Evolutionary conservation across 2,888 invertebrate species (phyloP).

Genomic region (Cephus pygmeus): DNA sequence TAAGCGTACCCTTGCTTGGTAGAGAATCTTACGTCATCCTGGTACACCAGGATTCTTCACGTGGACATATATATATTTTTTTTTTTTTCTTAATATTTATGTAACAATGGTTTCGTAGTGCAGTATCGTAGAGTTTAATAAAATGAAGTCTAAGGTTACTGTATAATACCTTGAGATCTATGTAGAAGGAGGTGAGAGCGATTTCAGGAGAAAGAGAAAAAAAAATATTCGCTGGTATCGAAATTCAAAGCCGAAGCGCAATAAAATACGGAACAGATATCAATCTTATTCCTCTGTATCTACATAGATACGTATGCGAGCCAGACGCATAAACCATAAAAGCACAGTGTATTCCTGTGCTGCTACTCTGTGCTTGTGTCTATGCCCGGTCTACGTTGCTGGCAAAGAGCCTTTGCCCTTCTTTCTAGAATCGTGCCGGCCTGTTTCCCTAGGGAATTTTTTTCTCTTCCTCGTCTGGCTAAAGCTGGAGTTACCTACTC

Average conservation of each 20-base stretch:
- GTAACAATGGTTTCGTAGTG: too few relatives aligned
- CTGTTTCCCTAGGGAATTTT: background rate
- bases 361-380: background rate
- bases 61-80: background rate
- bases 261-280: constrained; percentile 20
- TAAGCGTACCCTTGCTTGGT: constrained; percentile 24
- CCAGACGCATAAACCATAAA: constrained; percentile 54
- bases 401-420: background rate
- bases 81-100: background rate
- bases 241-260: constrained; percentile 6
- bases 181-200: background rate
- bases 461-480: background rate
- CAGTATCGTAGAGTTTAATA: background rate
- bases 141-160: background rate
- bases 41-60: background rate
- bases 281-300: constrained; percentile 16
- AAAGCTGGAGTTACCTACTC: background rate
- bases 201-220: background rate
- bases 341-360: constrained; percentile 23
- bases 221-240: constrained; percentile 13
- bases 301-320: constrained; percentile 10
- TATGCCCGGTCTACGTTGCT: background rate
- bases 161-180: background rate
- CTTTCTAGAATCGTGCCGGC: background rate
- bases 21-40: background rate